Conservation (phyloP, 1,140 invertebrate species). For the Glomeris maerens region DNA sequence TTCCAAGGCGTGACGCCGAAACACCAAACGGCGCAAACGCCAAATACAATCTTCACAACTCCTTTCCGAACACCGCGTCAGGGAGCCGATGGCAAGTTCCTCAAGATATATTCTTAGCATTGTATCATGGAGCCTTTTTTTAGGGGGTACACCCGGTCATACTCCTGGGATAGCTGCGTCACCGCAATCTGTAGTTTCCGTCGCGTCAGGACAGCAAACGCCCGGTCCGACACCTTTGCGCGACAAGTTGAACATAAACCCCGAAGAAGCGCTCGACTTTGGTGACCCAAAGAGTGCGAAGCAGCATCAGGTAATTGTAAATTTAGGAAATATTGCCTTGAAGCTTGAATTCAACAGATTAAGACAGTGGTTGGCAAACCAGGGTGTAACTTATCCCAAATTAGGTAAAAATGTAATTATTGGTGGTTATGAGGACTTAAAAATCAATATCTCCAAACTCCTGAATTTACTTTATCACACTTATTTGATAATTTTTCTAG, state of each 20-base stretch:
- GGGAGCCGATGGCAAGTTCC: not conserved
- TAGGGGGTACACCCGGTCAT: slow-evolving; percentile 20
- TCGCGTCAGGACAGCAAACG: slow-evolving; percentile 19
- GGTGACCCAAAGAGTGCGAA: slow-evolving; percentile 22
- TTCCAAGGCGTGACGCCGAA: slow-evolving; percentile 69
- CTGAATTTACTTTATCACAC: too few relatives aligned
- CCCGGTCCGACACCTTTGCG: slow-evolving; percentile 47
- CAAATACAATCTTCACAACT: slow-evolving; percentile 89
- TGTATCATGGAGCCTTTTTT: not conserved
- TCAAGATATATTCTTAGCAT: not conserved
- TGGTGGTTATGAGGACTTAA: too few relatives aligned
- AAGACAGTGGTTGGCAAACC: too few relatives aligned
- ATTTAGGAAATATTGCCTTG: slow-evolving; percentile 1
- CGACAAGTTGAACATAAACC: slow-evolving; percentile 91
- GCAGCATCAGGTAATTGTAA: slow-evolving; percentile 19
- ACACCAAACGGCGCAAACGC: slow-evolving; percentile 58
- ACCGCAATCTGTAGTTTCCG: slow-evolving; percentile 22
- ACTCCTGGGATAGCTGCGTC: slow-evolving; percentile 17
- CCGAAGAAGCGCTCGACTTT: slow-evolving; percentile 52
- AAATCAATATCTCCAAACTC: too few relatives aligned
- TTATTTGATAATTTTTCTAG: too few relatives aligned
- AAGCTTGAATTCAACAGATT: slow-evolving; percentile 10
- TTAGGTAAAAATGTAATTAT: too few relatives aligned
- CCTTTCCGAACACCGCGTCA: slow-evolving; percentile 55
- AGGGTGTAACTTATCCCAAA: too few relatives aligned